phyloP scores from a whole-genome alignment of 1,140 invertebrate species.

The Drosophila sechellia region DNA sequence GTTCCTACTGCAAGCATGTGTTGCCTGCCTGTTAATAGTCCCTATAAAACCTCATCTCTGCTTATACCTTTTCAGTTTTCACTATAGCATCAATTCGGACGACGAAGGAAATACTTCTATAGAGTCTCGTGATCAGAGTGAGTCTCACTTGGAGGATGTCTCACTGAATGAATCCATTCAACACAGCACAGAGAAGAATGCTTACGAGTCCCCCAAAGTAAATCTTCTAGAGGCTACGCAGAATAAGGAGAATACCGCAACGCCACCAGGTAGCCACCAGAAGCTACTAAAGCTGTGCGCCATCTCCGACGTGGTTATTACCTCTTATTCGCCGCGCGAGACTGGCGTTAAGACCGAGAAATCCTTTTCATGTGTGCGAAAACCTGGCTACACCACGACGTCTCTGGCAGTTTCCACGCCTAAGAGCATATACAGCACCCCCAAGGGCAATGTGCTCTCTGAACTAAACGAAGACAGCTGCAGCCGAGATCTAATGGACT shows the following conservation, averaged over 20 bases:
- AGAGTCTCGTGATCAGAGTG: constrained; percentile 45
- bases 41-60: constrained; percentile 2
- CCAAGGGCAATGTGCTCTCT: constrained; percentile 65
- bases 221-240: constrained; percentile 74
- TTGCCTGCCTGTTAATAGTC: neutral
- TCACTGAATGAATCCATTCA: constrained; percentile 27
- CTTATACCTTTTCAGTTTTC: constrained; percentile 58
- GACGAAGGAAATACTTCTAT: constrained; percentile 76
- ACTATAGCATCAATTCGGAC: constrained; percentile 74
- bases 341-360: constrained; percentile 75
- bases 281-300: constrained; percentile 56
- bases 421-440: constrained; percentile 75
- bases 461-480: constrained; percentile 68
- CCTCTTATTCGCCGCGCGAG: constrained; percentile 75
- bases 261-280: constrained; percentile 41
- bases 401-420: constrained; percentile 43
- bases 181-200: constrained; percentile 11
- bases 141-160: constrained; percentile 12
- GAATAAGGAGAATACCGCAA: constrained; percentile 75
- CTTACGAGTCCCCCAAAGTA: constrained; percentile 58
- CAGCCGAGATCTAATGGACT: constrained; percentile 61
- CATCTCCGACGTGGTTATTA: constrained; percentile 72
- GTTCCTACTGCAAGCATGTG: constrained; percentile 23
- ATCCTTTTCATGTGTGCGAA: constrained; percentile 64
- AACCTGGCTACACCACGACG: constrained; percentile 35